A percentile compares a stretch with the other conserved stretches of the same genome.
These are phyloP conservation scores for Halichoeres trimaculatus DNA, from an alignment of 2,113 vertebrate species.

Conservation along the genomic window DNA sequence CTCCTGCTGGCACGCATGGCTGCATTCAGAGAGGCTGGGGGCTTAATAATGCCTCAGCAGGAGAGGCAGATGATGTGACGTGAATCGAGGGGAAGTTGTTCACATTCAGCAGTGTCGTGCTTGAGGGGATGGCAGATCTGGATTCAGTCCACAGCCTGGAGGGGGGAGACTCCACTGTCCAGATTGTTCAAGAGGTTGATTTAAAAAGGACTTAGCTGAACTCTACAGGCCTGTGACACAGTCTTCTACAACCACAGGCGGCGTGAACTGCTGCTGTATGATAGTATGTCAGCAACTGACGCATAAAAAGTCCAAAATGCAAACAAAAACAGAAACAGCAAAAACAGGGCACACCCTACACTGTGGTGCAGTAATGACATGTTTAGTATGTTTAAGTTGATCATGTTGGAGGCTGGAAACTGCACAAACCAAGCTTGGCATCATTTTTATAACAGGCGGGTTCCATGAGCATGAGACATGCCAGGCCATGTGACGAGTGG, in stretches of 20 bases:
- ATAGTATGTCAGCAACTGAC: neutral
- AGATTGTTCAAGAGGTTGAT: conserved; percentile 37
- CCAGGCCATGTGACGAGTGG: conserved; percentile 23
- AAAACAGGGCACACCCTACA: conserved; percentile 57
- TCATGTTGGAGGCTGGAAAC: conserved; percentile 60
- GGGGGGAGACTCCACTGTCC: conserved; percentile 28
- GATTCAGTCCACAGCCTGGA: conserved; percentile 36
- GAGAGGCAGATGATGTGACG: conserved; percentile 51
- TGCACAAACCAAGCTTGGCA: conserved; percentile 49
- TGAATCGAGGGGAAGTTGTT: conserved; percentile 44
- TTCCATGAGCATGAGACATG: conserved; percentile 53
- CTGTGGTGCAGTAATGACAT: conserved; percentile 68
- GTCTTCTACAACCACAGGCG: neutral
- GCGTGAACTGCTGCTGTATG: neutral
- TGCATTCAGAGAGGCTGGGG: conserved; percentile 36
- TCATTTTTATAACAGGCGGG: conserved; percentile 53
- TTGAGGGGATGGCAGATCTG: conserved; percentile 43
- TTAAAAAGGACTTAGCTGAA: conserved; percentile 20
- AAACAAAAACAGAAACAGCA: conserved; percentile 27
- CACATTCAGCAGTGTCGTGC: conserved; percentile 41
- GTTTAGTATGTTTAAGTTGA: conserved; percentile 54
- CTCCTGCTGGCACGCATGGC: conserved; percentile 44
- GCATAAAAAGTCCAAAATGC: conserved; percentile 7
- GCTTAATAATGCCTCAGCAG: conserved; percentile 41
- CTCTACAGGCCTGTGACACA: conserved; percentile 3